A percentile compares a stretch with the other conserved stretches of the same genome.
Conservation (phyloP, 2,797 vertebrate genomes). For the Cyprinella venusta region DNA sequence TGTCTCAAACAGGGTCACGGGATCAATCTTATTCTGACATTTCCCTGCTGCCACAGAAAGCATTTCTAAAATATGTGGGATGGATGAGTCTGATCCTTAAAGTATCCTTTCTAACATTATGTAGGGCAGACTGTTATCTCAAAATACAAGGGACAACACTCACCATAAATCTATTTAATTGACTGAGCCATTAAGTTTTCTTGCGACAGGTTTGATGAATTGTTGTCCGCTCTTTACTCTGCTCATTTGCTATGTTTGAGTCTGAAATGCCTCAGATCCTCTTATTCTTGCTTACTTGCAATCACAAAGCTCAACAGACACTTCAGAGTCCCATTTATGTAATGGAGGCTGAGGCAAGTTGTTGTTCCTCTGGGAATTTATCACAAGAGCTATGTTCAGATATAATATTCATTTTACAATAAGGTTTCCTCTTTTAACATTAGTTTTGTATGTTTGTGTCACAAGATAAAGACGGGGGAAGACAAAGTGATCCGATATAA, state of each 20-base stretch:
- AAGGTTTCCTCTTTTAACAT: not conserved
- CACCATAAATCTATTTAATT: constrained; percentile 41
- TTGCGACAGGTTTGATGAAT: constrained; percentile 33
- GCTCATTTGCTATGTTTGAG: constrained; percentile 23
- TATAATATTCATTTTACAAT: not conserved
- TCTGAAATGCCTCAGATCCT: constrained; percentile 6
- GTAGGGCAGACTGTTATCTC: constrained; percentile 33
- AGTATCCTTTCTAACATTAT: constrained; percentile 8
- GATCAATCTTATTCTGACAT: constrained; percentile 34
- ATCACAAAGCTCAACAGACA: not conserved
- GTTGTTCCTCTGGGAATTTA: not conserved
- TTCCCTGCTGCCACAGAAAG: constrained; percentile 12
- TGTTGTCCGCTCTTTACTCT: constrained; percentile 21
- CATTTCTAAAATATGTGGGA: not conserved
- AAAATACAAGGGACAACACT: constrained; percentile 37
- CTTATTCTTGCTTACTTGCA: not conserved
- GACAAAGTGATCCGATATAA: too few species aligned
- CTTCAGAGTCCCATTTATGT: constrained; percentile 13
- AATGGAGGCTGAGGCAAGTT: not conserved
- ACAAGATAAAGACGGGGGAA: too few species aligned
- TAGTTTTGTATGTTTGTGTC: not conserved
- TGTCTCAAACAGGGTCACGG: constrained; percentile 23
- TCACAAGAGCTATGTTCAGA: not conserved
- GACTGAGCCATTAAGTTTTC: constrained; percentile 29
- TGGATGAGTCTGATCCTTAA: constrained; percentile 16